Conservation (phyloP, 2,888 invertebrate species). For the Dynastes grantii region DNA sequence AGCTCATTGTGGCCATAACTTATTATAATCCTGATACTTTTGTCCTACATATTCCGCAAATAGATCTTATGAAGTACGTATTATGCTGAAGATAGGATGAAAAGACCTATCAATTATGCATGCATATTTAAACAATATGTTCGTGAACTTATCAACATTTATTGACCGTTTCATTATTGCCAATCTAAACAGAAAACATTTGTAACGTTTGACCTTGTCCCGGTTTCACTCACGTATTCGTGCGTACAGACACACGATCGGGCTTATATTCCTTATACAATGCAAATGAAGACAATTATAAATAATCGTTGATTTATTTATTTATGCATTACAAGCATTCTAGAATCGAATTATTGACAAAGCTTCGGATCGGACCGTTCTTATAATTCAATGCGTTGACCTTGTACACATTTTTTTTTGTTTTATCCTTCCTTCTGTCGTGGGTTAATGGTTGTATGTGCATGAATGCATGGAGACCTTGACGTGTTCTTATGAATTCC, state of each 20-base stretch:
- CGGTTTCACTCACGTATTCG: slow-evolving; percentile 12
- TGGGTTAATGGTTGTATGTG: slow-evolving; percentile 10
- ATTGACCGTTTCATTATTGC: slow-evolving; percentile 29
- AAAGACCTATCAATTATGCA: slow-evolving; percentile 18
- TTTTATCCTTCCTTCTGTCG: slow-evolving; percentile 12
- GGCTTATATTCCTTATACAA: not conserved
- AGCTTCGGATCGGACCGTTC: not conserved
- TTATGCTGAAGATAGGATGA: not conserved
- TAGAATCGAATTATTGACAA: slow-evolving; percentile 12
- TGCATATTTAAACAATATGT: slow-evolving; percentile 14
- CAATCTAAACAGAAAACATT: slow-evolving; percentile 28
- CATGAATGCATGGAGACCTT: slow-evolving; percentile 8
- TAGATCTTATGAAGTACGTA: not conserved
- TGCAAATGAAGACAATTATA: slow-evolving; percentile 16
- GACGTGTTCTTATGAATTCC: not conserved
- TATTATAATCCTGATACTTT: not conserved
- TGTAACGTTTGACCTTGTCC: slow-evolving; percentile 31
- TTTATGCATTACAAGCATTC: slow-evolving; percentile 18
- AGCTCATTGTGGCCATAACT: not conserved
- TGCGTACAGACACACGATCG: not conserved
- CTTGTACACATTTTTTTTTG: slow-evolving; percentile 5
- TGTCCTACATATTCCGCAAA: not conserved
- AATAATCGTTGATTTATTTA: slow-evolving; percentile 8
- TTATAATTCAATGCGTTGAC: slow-evolving; percentile 15
- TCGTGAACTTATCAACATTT: slow-evolving; percentile 39